Evolutionary conservation across 1,140 invertebrate species (phyloP).

Genomic region (Lepidostoma basale): DNA sequence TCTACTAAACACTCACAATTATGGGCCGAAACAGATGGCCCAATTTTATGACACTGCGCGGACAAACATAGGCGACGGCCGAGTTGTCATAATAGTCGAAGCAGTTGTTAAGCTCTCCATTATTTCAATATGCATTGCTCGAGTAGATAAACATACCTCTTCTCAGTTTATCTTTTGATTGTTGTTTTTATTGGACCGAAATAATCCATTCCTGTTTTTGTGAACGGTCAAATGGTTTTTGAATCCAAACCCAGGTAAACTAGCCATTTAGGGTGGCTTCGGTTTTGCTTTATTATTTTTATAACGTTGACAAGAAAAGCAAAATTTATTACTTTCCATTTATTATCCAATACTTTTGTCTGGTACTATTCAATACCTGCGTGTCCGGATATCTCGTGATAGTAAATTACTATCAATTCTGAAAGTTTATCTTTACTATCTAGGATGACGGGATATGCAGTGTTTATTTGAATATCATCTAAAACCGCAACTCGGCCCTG

Average conservation of each 20-base stretch:
- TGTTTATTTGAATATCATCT: background rate
- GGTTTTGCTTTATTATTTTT: background rate
- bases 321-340: background rate
- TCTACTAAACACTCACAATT: no score
- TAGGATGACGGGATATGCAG: background rate
- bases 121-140: background rate
- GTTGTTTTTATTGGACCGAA: background rate
- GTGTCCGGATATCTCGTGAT: background rate
- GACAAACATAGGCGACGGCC: no score
- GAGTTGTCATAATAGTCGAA: background rate
- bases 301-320: background rate
- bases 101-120: background rate
- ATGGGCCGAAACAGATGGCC: no score
- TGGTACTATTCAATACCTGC: background rate
- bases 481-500: background rate
- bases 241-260: background rate
- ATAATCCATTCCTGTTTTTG: background rate
- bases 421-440: background rate
- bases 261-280: background rate
- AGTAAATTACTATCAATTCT: background rate
- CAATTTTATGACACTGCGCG: no score
- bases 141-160: background rate
- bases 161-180: background rate
- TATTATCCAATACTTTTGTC: constrained; percentile 4
- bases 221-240: background rate